Conservation (phyloP, 2,797 vertebrate genomes). For the Melopsittacus undulatus region DNA sequence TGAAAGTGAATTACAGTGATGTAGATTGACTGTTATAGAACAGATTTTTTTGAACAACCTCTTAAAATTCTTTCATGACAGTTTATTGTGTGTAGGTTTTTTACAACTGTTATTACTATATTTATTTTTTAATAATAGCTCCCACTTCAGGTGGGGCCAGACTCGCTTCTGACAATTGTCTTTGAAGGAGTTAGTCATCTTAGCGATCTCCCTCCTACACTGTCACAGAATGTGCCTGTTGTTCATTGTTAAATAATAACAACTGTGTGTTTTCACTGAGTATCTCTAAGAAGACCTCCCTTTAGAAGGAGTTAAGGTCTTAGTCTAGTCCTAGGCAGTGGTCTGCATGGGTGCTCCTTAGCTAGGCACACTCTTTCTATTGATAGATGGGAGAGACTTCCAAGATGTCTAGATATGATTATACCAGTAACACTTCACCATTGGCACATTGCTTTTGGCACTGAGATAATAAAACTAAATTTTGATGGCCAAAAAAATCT, state of each 20-base stretch:
- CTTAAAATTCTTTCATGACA: background rate
- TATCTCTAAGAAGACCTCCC: background rate
- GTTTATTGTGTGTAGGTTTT: accelerated
- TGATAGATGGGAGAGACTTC: background rate
- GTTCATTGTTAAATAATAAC: background rate
- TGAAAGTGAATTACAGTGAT: background rate
- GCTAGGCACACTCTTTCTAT: background rate
- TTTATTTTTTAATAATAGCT: background rate
- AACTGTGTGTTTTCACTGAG: background rate
- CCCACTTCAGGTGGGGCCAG: background rate
- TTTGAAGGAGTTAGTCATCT: background rate
- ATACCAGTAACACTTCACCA: background rate
- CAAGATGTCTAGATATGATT: background rate
- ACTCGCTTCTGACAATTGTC: background rate
- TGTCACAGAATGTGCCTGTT: background rate
- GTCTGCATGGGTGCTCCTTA: background rate
- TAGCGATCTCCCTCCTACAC: background rate
- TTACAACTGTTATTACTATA: background rate
- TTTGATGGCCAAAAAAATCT: background rate
- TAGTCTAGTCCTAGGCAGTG: background rate
- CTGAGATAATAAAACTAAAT: background rate
- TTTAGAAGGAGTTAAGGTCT: background rate
- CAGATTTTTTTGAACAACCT: background rate
- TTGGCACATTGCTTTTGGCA: background rate
- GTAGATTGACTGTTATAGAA: background rate